Evolutionary conservation across 2,888 invertebrate species (phyloP).

Genomic region (Metallyticus violacea): DNA sequence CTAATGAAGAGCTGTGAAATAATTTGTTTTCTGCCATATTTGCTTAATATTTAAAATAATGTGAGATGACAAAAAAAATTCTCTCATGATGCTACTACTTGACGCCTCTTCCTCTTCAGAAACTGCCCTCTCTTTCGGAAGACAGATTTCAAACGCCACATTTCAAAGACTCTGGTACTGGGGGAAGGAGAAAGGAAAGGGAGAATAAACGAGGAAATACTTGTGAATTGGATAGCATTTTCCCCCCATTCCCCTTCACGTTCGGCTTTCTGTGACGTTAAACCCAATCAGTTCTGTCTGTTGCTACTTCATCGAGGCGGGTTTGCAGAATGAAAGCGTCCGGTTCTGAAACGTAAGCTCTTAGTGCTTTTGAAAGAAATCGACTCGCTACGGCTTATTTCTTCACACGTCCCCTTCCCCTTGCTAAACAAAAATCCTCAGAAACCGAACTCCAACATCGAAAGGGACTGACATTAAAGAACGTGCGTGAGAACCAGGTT

Average conservation of each 20-base stretch:
- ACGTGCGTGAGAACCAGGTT: neutral
- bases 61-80: no score
- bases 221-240: neutral
- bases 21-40: neutral
- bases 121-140: neutral
- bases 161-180: no score
- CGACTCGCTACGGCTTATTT: neutral
- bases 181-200: neutral
- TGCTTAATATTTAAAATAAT: no score
- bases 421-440: neutral
- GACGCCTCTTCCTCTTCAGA: neutral
- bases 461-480: neutral
- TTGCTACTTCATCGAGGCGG: neutral
- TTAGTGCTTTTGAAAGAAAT: neutral
- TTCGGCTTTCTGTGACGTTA: neutral
- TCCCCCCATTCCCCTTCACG: neutral
- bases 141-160: no score
- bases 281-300: neutral
- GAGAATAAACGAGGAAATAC: neutral
- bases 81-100: no score
- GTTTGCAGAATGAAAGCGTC: neutral
- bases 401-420: neutral
- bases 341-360: neutral
- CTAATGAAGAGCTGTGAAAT: no score
- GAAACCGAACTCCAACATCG: neutral